Base-by-base conservation (phyloP, 2,113 vertebrate genomes). In the Colistium nudipinnis region DNA sequence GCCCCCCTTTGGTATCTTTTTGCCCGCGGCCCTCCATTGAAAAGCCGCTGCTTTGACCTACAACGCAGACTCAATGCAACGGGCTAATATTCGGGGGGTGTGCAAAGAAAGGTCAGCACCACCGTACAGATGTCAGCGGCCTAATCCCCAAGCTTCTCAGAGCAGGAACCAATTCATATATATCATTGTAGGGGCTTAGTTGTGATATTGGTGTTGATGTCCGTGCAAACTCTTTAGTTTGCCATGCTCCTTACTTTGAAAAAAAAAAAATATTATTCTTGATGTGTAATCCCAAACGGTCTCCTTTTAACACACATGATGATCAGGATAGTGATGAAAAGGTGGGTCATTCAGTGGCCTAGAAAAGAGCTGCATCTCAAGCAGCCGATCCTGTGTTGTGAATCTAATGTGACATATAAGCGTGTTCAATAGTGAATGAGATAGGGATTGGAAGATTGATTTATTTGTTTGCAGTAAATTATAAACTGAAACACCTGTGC, bases 301-400 rank as follows among this genome's bases (percentile, higher is more conserved):
- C 47, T 66, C 48, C 57, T 51, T 53, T 41, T 64, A 27, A 84
- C 70, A 60, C 43, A 61, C 62, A 62, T 14, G 41, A 71, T 13
- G 39, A 74, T 62, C 28, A 60, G 45, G 62, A 10, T 16, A 19
- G 31, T 20, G 70, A 70, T 67, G 52, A 51, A 30, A 67, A 47
- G 38, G 16, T 4, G 9, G 71, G 76, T 63, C 62, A 75, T 76
- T 73, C 57, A 49, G n/a, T 33, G 35, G 6, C 9, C 17, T 47
- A 70, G 55, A 22, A 52, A 62, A 62, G 63, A 31, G 44, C 68
- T 63, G 70, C 67, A 83, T 79, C 65, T 68, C 57, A 72, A 85
- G 35, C 22, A 33, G 27, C 64, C 25, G 31, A 60, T 56, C 51
- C 27, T 73, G 61, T 61, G 52, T 31, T 16, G 28, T 57, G 65